A percentile compares a stretch with the other conserved stretches of the same genome.
Conservation (phyloP, 53 echinoderm and acorn worm genomes). For the Henricia sp. region DNA sequence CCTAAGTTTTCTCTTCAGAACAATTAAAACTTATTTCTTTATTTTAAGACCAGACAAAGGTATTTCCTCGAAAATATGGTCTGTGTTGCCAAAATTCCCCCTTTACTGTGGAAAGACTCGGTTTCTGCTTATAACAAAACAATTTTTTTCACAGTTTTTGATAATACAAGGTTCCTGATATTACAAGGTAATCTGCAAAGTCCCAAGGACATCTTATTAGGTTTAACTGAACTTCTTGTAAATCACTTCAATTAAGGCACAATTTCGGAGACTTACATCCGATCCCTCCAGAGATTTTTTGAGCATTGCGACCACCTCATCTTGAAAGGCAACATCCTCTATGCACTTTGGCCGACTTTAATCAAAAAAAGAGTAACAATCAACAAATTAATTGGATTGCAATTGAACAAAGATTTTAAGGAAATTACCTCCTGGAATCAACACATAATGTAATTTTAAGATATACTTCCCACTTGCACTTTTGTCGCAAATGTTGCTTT, state of each 20-base stretch:
- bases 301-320: conserved; percentile 94
- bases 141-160: no score
- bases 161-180: no score
- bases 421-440: neutral
- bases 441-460: no score
- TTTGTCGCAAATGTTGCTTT: neutral
- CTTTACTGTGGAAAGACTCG: no score
- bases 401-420: neutral
- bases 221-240: neutral
- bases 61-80: no score
- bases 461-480: no score
- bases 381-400: neutral
- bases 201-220: neutral
- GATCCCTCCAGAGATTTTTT: conserved; percentile 94
- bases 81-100: no score
- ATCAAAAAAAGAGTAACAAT: conserved; percentile 2
- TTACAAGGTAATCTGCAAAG: neutral
- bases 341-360: conserved; percentile 91
- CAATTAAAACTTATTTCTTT: no score
- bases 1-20: no score
- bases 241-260: neutral
- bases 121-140: no score
- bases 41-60: no score
- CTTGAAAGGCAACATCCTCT: conserved; percentile 92
- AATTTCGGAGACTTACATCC: conserved; percentile 76